phyloP scores from a whole-genome alignment of 2,888 invertebrate species.

The Ophion obscuratus region DNA sequence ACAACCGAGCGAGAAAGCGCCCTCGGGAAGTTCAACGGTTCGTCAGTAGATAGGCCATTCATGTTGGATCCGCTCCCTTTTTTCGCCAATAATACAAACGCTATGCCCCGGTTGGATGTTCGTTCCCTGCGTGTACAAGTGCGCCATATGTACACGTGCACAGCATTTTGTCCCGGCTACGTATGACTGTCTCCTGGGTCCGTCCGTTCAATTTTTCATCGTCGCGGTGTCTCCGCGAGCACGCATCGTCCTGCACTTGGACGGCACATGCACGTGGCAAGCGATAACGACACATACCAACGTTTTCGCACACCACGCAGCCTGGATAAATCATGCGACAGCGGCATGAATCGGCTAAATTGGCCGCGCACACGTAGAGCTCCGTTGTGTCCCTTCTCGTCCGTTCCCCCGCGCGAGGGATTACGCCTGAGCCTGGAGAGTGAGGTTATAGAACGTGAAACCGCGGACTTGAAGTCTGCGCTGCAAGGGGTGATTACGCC shows the following conservation, averaged over 20 bases:
- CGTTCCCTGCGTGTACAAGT: too few relatives aligned
- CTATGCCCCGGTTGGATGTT: too few relatives aligned
- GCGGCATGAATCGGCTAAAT: constrained; percentile 82
- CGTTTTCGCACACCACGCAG: background rate
- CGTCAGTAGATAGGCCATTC: background rate
- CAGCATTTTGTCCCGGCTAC: background rate
- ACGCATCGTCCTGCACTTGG: constrained; percentile 32
- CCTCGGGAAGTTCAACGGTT: background rate
- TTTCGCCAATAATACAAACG: background rate
- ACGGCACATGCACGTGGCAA: background rate
- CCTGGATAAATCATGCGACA: constrained; percentile 79
- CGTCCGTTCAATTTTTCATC: constrained; percentile 58
- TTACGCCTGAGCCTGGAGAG: constrained; percentile 3
- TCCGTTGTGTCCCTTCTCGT: background rate
- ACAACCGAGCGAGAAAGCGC: background rate
- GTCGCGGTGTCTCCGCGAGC: constrained; percentile 37
- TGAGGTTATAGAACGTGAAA: constrained; percentile 54
- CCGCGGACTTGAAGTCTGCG: constrained; percentile 37
- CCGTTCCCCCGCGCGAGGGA: constrained; percentile 19
- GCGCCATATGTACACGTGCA: background rate
- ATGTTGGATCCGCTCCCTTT: constrained; percentile 14
- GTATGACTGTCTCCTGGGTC: constrained; percentile 23
- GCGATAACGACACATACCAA: background rate
- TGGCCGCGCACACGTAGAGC: constrained; percentile 79
- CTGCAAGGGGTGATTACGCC: constrained; percentile 62